A percentile compares a stretch with the other conserved stretches of the same genome.
Conservation (phyloP, 2,888 invertebrate genomes). For the Pristionchus japonicus region DNA sequence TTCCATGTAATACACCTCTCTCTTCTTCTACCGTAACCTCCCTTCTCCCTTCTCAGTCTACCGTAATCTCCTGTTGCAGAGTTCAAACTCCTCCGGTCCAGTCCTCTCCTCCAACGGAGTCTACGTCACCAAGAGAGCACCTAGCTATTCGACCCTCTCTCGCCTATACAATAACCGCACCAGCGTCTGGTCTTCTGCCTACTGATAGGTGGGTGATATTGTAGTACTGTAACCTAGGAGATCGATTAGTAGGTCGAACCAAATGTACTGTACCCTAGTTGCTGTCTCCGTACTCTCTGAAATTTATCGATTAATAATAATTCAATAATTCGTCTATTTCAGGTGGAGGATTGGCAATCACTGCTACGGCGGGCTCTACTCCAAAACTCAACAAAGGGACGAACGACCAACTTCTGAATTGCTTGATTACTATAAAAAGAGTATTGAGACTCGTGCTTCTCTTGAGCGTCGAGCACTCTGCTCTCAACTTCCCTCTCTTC, state of each 20-base stretch:
- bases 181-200: conserved; percentile 63
- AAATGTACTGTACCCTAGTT: too few relatives aligned
- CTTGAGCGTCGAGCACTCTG: conserved; percentile 8
- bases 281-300: background rate
- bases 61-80: conserved; percentile 23
- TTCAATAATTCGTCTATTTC: conserved; percentile 30
- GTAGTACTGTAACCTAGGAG: background rate
- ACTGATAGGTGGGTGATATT: conserved; percentile 56
- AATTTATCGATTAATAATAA: background rate
- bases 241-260: background rate
- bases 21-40: background rate
- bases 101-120: conserved; percentile 41
- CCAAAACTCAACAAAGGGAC: conserved; percentile 45
- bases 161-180: conserved; percentile 66
- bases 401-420: conserved; percentile 36
- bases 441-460: conserved; percentile 37
- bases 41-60: background rate
- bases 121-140: conserved; percentile 55
- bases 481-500: conserved; percentile 30
- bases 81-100: conserved; percentile 45
- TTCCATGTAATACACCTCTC: background rate
- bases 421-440: conserved; percentile 43
- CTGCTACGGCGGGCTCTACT: conserved; percentile 62
- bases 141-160: conserved; percentile 64
- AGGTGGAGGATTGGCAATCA: conserved; percentile 64